Evolutionary conservation across 2,888 invertebrate genomes (phyloP).

Genomic region (Drosophila nigricruria): DNA sequence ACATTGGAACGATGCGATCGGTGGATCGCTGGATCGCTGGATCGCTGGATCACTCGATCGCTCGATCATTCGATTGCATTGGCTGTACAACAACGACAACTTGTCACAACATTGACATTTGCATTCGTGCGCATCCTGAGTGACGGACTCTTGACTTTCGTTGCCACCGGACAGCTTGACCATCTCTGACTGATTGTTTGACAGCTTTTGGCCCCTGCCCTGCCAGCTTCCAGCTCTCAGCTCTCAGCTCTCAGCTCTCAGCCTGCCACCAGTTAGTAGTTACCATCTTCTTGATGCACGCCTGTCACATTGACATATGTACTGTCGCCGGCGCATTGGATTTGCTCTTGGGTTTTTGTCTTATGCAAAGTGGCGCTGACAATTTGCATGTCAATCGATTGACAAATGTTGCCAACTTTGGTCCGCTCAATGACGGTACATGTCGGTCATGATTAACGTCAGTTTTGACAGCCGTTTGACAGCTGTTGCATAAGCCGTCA

Average conservation of each 20-base stretch:
- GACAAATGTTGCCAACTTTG: slow-evolving; percentile 81
- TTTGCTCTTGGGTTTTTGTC: slow-evolving; percentile 19
- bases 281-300: slow-evolving; percentile 61
- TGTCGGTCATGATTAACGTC: slow-evolving; percentile 74
- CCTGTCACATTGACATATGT: slow-evolving; percentile 78
- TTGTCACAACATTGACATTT: slow-evolving; percentile 79
- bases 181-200: slow-evolving; percentile 75
- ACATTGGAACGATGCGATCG: slow-evolving; percentile 40
- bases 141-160: slow-evolving; percentile 56
- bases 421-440: slow-evolving; percentile 66
- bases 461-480: slow-evolving; percentile 76
- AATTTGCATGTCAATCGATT: slow-evolving; percentile 79
- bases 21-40: slow-evolving; percentile 30
- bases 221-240: not conserved
- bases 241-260: not conserved
- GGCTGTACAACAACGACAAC: slow-evolving; percentile 64
- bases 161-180: slow-evolving; percentile 42
- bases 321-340: slow-evolving; percentile 54
- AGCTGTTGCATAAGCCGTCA: slow-evolving; percentile 71
- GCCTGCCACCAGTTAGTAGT: slow-evolving; percentile 14
- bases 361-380: slow-evolving; percentile 75
- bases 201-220: slow-evolving; percentile 50
- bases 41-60: slow-evolving; percentile 30
- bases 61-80: slow-evolving; percentile 25
- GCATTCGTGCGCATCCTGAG: slow-evolving; percentile 78